Evolutionary conservation across 2,113 vertebrate species (phyloP).

Genomic region (Micronycteris hirsuta): DNA sequence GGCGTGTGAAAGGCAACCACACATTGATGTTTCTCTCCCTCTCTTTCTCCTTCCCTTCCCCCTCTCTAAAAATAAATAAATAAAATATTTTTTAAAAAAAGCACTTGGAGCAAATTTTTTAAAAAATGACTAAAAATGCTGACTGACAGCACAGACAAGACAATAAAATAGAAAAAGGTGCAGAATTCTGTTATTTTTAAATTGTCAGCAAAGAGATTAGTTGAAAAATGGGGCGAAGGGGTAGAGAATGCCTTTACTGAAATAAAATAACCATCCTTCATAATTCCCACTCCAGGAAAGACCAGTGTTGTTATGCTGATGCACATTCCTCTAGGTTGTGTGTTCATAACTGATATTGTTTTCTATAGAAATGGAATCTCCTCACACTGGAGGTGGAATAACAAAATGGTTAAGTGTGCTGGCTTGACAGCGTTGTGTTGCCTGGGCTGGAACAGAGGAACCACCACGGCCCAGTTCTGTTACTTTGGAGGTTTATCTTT

Average conservation of each 20-base stretch:
- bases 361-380: background rate
- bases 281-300: background rate
- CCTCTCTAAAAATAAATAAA: too few relatives aligned
- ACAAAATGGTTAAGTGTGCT: background rate
- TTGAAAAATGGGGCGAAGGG: background rate
- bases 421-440: background rate
- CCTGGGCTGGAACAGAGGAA: background rate
- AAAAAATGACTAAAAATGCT: background rate
- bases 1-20: too few relatives aligned
- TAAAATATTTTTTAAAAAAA: too few relatives aligned
- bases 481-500: background rate
- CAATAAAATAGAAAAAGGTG: background rate
- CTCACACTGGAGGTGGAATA: background rate
- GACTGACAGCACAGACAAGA: background rate
- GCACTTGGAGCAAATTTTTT: too few relatives aligned
- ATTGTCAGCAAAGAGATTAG: background rate
- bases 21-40: too few relatives aligned
- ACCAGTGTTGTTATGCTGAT: background rate
- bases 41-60: too few relatives aligned
- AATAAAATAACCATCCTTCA: background rate
- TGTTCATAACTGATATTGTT: background rate
- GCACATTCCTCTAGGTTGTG: background rate
- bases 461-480: background rate
- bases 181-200: slow-evolving; percentile 34
- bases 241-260: slow-evolving; percentile 7